phyloP scores from a whole-genome alignment of 2,797 vertebrate species.

The Lutra lutra region DNA sequence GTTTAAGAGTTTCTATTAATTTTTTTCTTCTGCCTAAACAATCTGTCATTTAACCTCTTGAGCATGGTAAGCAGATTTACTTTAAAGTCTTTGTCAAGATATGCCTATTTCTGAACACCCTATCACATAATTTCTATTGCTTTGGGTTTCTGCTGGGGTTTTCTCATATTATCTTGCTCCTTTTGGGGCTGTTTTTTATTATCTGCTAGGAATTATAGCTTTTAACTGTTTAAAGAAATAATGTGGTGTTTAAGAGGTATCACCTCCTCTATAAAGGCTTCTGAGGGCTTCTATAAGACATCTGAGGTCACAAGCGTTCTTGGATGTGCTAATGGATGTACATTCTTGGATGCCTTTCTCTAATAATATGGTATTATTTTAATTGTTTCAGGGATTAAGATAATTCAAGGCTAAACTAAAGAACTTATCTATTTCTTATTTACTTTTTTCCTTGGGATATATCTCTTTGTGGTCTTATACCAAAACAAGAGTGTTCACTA shows the following conservation, averaged over 20 bases:
- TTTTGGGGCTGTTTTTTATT: not conserved
- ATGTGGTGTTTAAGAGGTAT: not conserved
- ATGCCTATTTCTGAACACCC: not conserved
- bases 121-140: not conserved
- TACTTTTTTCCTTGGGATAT: not conserved
- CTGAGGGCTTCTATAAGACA: not conserved
- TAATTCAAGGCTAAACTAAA: not conserved
- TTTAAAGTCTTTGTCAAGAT: not conserved
- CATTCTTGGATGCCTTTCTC: not conserved
- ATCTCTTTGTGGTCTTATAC: not conserved
- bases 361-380: not conserved
- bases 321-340: not conserved
- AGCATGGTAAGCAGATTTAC: not conserved
- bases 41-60: not conserved
- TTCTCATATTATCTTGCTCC: not conserved
- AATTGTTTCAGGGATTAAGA: constrained; percentile 2
- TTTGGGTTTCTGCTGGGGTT: not conserved
- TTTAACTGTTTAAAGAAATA: not conserved
- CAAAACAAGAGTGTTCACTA: not conserved
- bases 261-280: not conserved
- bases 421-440: not conserved
- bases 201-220: not conserved
- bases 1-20: not conserved
- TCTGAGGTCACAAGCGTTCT: not conserved
- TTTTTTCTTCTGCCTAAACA: not conserved